A percentile compares a stretch with the other conserved stretches of the same genome.
Evolutionary conservation across 2,888 invertebrate genomes (phyloP).

Genomic region (Agriopis marginaria): DNA sequence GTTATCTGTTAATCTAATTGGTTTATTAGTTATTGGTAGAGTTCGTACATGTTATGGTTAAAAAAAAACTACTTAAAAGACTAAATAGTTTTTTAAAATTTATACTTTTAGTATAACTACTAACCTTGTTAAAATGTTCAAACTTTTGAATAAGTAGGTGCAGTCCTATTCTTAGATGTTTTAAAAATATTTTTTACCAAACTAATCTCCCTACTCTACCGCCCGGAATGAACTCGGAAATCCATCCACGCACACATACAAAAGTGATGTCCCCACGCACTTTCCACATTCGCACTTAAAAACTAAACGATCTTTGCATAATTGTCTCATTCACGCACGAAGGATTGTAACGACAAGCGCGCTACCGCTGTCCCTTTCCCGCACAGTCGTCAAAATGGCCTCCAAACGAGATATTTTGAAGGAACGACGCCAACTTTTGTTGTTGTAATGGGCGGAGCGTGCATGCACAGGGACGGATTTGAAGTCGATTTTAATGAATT

Average conservation of each 20-base stretch:
- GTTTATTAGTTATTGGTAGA: too few relatives aligned
- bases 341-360: slow-evolving; percentile 61
- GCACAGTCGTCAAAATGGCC: slow-evolving; percentile 85
- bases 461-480: slow-evolving; percentile 74
- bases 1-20: too few relatives aligned
- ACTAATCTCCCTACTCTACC: slow-evolving; percentile 36
- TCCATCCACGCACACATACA: slow-evolving; percentile 57
- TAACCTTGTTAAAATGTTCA: not conserved
- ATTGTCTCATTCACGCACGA: slow-evolving; percentile 84
- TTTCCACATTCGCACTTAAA: slow-evolving; percentile 70
- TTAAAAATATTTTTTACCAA: slow-evolving; percentile 20
- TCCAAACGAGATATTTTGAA: slow-evolving; percentile 87
- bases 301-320: slow-evolving; percentile 84
- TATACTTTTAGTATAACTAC: not conserved
- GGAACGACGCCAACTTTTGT: slow-evolving; percentile 85
- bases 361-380: slow-evolving; percentile 70
- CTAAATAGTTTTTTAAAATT: not conserved
- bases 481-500: slow-evolving; percentile 21
- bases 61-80: too few relatives aligned
- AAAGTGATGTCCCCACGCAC: slow-evolving; percentile 68
- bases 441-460: slow-evolving; percentile 86
- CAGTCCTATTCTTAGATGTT: not conserved
- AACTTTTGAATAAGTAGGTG: not conserved
- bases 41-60: too few relatives aligned
- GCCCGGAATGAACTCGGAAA: slow-evolving; percentile 35